A percentile compares a stretch with the other conserved stretches of the same genome.
phyloP scores from a whole-genome alignment of 2,888 invertebrate species.

The Hirtodrosophila duncani region DNA sequence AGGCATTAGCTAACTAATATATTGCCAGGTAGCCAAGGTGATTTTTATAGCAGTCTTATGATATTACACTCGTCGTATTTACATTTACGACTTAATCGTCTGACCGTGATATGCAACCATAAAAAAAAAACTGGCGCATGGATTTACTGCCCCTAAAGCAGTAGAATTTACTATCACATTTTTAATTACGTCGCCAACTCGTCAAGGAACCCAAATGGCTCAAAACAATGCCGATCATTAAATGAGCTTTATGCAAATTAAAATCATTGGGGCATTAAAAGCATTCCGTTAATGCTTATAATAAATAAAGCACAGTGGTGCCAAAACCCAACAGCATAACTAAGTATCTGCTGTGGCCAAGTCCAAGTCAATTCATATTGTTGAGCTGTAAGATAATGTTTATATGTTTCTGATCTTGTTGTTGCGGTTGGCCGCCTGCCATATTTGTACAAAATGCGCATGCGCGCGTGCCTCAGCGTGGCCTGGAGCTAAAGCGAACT shows the following conservation, averaged over 20 bases:
- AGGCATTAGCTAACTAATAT: no score
- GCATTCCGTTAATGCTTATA: constrained; percentile 23
- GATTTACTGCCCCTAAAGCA: background rate
- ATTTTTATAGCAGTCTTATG: constrained; percentile 21
- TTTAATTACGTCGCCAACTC: constrained; percentile 18
- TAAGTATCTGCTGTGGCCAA: constrained; percentile 37
- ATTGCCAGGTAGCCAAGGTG: no score
- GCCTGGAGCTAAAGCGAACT: constrained; percentile 27
- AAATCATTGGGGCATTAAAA: constrained; percentile 6
- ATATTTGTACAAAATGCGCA: constrained; percentile 51
- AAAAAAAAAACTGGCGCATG: constrained; percentile 29
- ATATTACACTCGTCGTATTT: background rate
- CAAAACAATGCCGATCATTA: constrained; percentile 29
- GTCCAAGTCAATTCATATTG: constrained; percentile 16
- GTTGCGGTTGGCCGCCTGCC: constrained; percentile 44
- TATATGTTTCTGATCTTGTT: constrained; percentile 14
- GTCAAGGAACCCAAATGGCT: constrained; percentile 22
- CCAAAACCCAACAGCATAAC: constrained; percentile 28
- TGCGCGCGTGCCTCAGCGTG: constrained; percentile 57
- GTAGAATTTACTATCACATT: constrained; percentile 12
- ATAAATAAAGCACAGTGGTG: constrained; percentile 1
- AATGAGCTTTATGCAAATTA: constrained; percentile 43
- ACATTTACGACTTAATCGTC: constrained; percentile 36
- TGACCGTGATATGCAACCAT: constrained; percentile 29
- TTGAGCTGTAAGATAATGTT: constrained; percentile 36